Conservation (phyloP, 2,888 invertebrate species). For the Dorcus parallelipipedus region DNA sequence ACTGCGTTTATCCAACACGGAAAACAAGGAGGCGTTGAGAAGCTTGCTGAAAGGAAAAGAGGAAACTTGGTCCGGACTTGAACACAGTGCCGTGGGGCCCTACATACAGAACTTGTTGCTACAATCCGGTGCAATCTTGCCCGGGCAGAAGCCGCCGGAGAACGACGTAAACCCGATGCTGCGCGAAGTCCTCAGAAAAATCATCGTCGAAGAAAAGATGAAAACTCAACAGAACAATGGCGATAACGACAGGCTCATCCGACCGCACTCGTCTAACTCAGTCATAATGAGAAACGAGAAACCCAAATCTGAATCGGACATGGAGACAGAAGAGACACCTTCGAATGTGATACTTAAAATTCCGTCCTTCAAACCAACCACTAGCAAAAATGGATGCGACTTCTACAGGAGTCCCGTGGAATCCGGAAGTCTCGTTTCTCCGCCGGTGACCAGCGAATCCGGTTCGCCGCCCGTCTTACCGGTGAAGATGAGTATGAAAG, state of each 20-base stretch:
- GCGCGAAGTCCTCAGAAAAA: constrained; percentile 56
- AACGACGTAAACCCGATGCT: constrained; percentile 45
- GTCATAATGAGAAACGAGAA: constrained; percentile 42
- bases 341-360: constrained; percentile 82
- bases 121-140: constrained; percentile 38
- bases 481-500: constrained; percentile 64
- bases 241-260: constrained; percentile 38
- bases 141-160: constrained; percentile 36
- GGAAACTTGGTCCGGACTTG: constrained; percentile 48
- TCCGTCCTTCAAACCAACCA: constrained; percentile 81
- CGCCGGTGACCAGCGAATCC: constrained; percentile 51
- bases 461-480: constrained; percentile 56
- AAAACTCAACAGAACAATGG: constrained; percentile 37
- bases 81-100: constrained; percentile 52
- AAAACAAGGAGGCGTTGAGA: constrained; percentile 54
- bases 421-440: constrained; percentile 46
- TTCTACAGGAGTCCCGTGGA: constrained; percentile 27
- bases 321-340: constrained; percentile 56
- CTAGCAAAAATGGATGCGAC: constrained; percentile 22
- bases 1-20: constrained; percentile 54
- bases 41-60: constrained; percentile 52
- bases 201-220: constrained; percentile 56
- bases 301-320: constrained; percentile 44
- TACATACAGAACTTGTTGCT: constrained; percentile 56
- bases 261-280: constrained; percentile 48